Base-by-base conservation (phyloP, 2,113 vertebrate species). In the Perognathus longimembris region DNA sequence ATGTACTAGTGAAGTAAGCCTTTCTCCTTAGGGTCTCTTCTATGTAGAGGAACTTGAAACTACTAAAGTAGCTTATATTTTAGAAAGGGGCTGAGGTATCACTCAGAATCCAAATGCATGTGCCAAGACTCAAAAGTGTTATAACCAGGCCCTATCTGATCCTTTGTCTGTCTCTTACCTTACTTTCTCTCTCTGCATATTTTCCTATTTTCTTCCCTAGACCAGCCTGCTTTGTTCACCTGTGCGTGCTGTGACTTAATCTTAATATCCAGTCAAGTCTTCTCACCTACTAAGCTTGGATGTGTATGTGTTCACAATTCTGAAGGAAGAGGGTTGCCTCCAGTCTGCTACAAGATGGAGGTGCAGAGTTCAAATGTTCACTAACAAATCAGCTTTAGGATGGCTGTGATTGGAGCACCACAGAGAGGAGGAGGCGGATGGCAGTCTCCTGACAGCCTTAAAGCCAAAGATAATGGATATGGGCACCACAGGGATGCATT, bases 401-500 rank as follows among this genome's bases (percentile, higher is more conserved):
- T 42, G 24, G 3, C 36, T 5, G 34, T 9, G 40, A 18, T 15
- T 20, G 75, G 70, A 54, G 8, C 10, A 71, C 10, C 12, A 5
- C 34, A 20, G 63, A 82, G 64, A 61, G 36, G 1, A 1, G 15
- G 17, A 34, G 17, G 10, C 30, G 17, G 4, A 18, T 30, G 26
- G 34, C 91, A 74, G 34, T 69, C 36, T 74, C n/a, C 26, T 20
- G 8, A 38, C 30, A 71, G 61, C 14, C n/a, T 87, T 71, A 59
- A 70, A 71, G n/a, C 24, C 77, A 75, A 63, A 26, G 45, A 21
- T 45, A 54, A 66, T 57, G 50, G 42, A 79, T 36, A 17, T 45
- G 42, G 5, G 11, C 28, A 0, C 28, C 40, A 10, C 0, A 4
- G 57, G 42, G 57, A 81, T 63, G 36, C 54, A 57, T 0, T 0